phyloP scores from a whole-genome alignment of 2,888 invertebrate species.

The Anticlea derivata region DNA sequence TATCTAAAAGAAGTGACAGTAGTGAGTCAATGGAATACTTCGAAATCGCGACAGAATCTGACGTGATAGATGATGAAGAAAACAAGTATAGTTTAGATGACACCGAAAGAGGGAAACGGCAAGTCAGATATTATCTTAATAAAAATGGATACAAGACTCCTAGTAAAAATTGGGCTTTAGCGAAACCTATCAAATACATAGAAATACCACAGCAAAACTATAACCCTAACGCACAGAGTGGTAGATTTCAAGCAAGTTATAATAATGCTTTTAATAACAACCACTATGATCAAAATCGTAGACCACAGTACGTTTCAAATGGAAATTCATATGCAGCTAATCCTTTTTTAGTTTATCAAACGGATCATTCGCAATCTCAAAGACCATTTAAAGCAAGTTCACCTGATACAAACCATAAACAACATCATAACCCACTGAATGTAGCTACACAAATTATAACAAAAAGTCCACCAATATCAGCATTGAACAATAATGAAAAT shows the following conservation, averaged over 20 bases:
- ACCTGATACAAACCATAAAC: slow-evolving; percentile 57
- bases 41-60: slow-evolving; percentile 48
- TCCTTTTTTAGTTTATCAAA: slow-evolving; percentile 59
- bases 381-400: slow-evolving; percentile 67
- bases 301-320: slow-evolving; percentile 46
- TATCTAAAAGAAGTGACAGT: slow-evolving; percentile 59
- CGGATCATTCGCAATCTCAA: slow-evolving; percentile 52
- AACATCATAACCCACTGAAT: slow-evolving; percentile 55
- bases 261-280: slow-evolving; percentile 50
- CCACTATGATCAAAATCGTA: slow-evolving; percentile 50
- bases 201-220: slow-evolving; percentile 58
- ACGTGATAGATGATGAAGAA: slow-evolving; percentile 44
- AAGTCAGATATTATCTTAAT: slow-evolving; percentile 70
- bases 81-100: slow-evolving; percentile 55
- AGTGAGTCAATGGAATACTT: slow-evolving; percentile 67
- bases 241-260: slow-evolving; percentile 52
- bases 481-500: slow-evolving; percentile 67
- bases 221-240: slow-evolving; percentile 56
- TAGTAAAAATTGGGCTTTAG: slow-evolving; percentile 60
- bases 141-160: slow-evolving; percentile 62
- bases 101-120: slow-evolving; percentile 75
- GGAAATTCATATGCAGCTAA: slow-evolving; percentile 55
- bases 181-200: slow-evolving; percentile 60
- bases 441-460: slow-evolving; percentile 74
- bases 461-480: slow-evolving; percentile 82